Evolutionary conservation across 1,140 invertebrate genomes (phyloP).

Genomic region (Holcopasites calliopsidis): DNA sequence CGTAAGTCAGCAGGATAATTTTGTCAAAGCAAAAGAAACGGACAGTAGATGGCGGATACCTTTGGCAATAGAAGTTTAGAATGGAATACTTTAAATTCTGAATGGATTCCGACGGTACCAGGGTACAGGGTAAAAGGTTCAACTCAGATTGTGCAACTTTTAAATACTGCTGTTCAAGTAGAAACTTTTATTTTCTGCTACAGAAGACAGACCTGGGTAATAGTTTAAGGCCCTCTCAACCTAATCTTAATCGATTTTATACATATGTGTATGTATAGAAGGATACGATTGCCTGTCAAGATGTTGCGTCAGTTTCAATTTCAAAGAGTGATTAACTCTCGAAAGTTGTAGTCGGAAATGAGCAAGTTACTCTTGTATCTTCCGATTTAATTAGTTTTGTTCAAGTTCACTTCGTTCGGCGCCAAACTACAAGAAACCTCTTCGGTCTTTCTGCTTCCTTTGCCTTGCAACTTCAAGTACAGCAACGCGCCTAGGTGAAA

Average conservation of each 20-base stretch:
- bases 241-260: not conserved
- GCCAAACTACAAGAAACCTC: not conserved
- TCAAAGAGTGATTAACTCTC: not conserved
- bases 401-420: not conserved
- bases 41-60: not conserved
- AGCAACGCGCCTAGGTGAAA: not conserved
- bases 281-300: not conserved
- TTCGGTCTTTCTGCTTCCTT: no score
- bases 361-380: not conserved
- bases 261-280: not conserved
- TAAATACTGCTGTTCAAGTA: not conserved
- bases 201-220: not conserved
- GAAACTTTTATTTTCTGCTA: not conserved
- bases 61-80: not conserved
- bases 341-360: not conserved
- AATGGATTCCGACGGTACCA: constrained; percentile 8
- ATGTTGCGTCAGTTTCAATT: not conserved
- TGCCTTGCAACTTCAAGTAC: not conserved
- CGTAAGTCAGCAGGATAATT: not conserved
- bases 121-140: not conserved
- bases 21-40: no score
- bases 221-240: no score
- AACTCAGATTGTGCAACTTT: constrained; percentile 24
- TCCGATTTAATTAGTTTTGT: not conserved
- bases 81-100: constrained; percentile 7